These are phyloP conservation scores for Vultur gryphus DNA, from an alignment of 2,797 vertebrate genomes.

Conservation along the genomic window DNA sequence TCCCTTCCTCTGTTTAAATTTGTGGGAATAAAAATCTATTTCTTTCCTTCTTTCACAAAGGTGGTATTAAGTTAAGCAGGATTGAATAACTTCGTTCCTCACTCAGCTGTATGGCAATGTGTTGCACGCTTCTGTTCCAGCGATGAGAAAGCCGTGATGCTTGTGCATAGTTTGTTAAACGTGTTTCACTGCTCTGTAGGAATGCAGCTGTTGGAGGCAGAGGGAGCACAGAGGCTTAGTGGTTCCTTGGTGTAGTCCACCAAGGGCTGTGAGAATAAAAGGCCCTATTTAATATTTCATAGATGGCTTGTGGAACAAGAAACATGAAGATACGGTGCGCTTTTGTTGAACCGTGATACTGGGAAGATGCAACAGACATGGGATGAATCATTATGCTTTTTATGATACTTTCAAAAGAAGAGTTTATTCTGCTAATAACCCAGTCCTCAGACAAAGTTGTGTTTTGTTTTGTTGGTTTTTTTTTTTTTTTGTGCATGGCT, in stretches of 20 bases:
- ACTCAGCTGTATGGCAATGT: background rate
- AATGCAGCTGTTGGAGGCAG: background rate
- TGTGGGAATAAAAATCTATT: background rate
- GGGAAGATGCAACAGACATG: background rate
- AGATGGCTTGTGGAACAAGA: background rate
- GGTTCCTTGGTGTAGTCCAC: background rate
- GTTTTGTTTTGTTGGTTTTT: too few relatives aligned
- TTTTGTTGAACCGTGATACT: background rate
- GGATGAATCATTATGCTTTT: background rate
- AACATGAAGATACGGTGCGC: background rate
- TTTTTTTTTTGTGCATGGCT: background rate
- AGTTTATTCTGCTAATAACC: background rate
- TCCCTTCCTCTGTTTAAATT: background rate
- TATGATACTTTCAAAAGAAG: background rate
- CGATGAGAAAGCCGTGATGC: accelerated
- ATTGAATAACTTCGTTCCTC: background rate
- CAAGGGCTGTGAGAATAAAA: background rate
- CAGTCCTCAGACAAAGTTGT: background rate
- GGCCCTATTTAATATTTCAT: background rate
- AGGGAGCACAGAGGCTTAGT: background rate
- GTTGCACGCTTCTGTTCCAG: background rate
- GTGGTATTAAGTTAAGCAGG: background rate
- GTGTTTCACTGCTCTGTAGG: background rate
- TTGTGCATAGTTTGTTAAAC: accelerated
- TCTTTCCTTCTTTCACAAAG: background rate